A percentile compares a stretch with the other conserved stretches of the same genome.
Evolutionary conservation across 2,113 vertebrate species (phyloP).

Genomic region (Phalacrocorax aristotelis): DNA sequence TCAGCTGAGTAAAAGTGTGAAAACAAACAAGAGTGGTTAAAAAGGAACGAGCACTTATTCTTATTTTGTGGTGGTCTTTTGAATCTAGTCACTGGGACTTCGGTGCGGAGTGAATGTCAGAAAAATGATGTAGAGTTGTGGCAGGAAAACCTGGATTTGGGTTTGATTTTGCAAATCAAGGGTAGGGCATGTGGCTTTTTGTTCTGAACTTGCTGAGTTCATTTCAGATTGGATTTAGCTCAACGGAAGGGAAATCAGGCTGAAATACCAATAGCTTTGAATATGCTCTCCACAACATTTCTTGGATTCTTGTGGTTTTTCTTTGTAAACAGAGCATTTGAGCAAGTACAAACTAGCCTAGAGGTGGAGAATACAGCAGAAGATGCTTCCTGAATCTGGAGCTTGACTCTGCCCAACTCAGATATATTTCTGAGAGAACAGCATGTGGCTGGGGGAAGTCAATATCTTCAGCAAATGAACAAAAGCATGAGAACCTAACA

Average conservation of each 20-base stretch:
- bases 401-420: neutral
- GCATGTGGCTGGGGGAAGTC: neutral
- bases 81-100: neutral
- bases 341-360: neutral
- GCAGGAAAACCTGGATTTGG: neutral
- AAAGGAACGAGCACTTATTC: neutral
- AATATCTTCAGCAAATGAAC: neutral
- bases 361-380: neutral
- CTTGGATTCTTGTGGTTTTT: neutral
- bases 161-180: neutral
- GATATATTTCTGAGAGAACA: neutral
- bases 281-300: neutral
- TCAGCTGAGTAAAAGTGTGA: neutral
- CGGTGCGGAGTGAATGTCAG: neutral
- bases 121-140: neutral
- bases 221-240: neutral
- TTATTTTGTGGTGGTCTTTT: neutral
- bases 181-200: neutral
- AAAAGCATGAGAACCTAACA: neutral
- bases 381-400: neutral
- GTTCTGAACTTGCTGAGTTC: neutral
- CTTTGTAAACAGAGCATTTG: neutral
- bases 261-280: neutral
- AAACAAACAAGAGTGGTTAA: neutral
- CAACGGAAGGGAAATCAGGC: neutral